These are phyloP conservation scores for Speoplatyrhinus poulsoni DNA, from an alignment of 2,113 vertebrate species.

Conservation along the genomic window DNA sequence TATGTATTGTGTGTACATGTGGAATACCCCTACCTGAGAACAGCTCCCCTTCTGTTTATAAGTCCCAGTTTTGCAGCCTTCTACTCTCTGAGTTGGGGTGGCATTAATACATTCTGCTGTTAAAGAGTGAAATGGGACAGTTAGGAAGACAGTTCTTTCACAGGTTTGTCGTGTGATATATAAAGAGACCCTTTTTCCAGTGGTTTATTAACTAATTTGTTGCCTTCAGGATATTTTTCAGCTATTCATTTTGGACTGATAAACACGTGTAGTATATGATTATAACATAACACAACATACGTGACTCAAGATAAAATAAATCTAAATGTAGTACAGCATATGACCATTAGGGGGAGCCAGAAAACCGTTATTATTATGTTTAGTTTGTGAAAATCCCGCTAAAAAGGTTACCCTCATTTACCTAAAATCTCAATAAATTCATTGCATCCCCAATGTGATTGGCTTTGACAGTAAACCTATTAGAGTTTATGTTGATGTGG, in stretches of 20 bases:
- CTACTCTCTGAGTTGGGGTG: constrained; percentile 12
- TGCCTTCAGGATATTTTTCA: too few relatives aligned
- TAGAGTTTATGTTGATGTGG: constrained; percentile 55
- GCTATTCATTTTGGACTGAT: too few relatives aligned
- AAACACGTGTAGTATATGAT: too few relatives aligned
- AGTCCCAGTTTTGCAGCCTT: constrained; percentile 19
- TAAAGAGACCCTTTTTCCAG: too few relatives aligned
- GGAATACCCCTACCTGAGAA: constrained; percentile 55
- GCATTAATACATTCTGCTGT: constrained; percentile 43
- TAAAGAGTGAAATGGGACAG: neutral
- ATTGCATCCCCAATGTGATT: constrained; percentile 44
- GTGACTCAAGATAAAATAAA: too few relatives aligned
- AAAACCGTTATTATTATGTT: neutral
- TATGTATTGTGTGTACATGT: constrained; percentile 28
- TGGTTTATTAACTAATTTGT: too few relatives aligned
- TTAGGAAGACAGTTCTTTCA: neutral
- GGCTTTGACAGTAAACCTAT: constrained; percentile 72
- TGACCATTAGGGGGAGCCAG: constrained; percentile 37
- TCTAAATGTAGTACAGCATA: neutral
- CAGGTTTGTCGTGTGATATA: neutral
- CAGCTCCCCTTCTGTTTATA: constrained; percentile 62
- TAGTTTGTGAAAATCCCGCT: too few relatives aligned
- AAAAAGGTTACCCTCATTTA: too few relatives aligned
- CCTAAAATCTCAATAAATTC: constrained; percentile 31
- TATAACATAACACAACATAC: too few relatives aligned